These are phyloP conservation scores for Channallabes apus DNA, from an alignment of 2,797 vertebrate genomes.

Conservation along the genomic window DNA sequence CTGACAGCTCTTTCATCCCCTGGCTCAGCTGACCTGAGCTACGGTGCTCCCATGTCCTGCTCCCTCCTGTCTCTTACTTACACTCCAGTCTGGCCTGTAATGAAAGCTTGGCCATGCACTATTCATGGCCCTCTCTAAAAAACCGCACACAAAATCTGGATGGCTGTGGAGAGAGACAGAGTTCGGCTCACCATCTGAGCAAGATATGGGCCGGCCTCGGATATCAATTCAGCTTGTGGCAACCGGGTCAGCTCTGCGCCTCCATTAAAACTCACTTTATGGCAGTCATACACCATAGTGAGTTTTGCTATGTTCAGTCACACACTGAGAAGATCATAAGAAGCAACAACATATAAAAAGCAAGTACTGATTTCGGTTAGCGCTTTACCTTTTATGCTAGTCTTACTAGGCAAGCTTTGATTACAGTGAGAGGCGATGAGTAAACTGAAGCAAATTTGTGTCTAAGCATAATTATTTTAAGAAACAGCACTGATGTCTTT, in stretches of 20 bases:
- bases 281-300: constrained; percentile 27
- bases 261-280: constrained; percentile 46
- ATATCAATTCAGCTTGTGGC: constrained; percentile 50
- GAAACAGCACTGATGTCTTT: neutral
- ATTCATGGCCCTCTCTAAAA: constrained; percentile 67
- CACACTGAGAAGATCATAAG: constrained; percentile 43
- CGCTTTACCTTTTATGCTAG: constrained; percentile 29
- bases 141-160: constrained; percentile 47
- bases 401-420: constrained; percentile 30
- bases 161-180: constrained; percentile 29
- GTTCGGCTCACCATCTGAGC: constrained; percentile 46
- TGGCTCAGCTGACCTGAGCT: constrained; percentile 63
- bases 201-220: constrained; percentile 38
- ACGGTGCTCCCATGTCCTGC: constrained; percentile 54
- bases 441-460: constrained; percentile 34
- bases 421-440: constrained; percentile 39
- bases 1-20: constrained; percentile 52
- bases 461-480: neutral
- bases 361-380: constrained; percentile 33
- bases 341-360: constrained; percentile 36
- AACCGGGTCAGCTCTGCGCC: constrained; percentile 36
- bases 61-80: constrained; percentile 67
- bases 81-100: constrained; percentile 59
- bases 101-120: constrained; percentile 67
- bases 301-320: constrained; percentile 6